These are phyloP conservation scores for Pipistrellus nathusii DNA, from an alignment of 2,797 vertebrate species.

Conservation along the genomic window DNA sequence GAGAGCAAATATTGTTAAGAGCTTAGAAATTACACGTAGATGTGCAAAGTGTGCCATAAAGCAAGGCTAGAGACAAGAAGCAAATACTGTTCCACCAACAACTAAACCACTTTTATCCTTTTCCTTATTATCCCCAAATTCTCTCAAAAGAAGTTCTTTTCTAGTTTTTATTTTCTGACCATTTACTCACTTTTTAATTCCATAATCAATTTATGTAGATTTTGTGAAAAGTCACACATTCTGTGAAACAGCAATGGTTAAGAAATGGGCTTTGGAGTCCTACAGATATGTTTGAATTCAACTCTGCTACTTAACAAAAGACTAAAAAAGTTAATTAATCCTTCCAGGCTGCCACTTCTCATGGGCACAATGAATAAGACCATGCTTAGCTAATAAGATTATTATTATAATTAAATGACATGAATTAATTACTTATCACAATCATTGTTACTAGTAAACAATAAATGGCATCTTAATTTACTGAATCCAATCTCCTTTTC, in stretches of 20 bases:
- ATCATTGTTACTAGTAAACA: background rate
- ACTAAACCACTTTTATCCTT: background rate
- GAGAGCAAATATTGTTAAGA: background rate
- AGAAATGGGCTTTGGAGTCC: background rate
- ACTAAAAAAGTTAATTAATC: background rate
- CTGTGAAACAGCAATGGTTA: background rate
- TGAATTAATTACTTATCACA: background rate
- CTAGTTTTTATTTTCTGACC: background rate
- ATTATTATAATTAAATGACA: background rate
- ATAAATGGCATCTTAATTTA: background rate
- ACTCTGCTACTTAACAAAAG: background rate
- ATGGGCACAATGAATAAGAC: background rate
- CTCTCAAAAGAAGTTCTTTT: background rate
- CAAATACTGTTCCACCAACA: background rate
- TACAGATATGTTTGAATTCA: background rate
- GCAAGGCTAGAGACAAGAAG: background rate
- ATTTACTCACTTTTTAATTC: background rate
- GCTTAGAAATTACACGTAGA: background rate
- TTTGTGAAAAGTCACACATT: background rate
- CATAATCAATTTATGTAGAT: background rate
- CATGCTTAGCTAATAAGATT: background rate
- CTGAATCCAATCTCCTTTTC: background rate
- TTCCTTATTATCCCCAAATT: background rate
- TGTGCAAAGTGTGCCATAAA: background rate
- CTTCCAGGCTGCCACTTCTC: background rate